These are phyloP conservation scores for Therioaphis trifolii DNA, from an alignment of 2,888 invertebrate genomes.

Conservation along the genomic window DNA sequence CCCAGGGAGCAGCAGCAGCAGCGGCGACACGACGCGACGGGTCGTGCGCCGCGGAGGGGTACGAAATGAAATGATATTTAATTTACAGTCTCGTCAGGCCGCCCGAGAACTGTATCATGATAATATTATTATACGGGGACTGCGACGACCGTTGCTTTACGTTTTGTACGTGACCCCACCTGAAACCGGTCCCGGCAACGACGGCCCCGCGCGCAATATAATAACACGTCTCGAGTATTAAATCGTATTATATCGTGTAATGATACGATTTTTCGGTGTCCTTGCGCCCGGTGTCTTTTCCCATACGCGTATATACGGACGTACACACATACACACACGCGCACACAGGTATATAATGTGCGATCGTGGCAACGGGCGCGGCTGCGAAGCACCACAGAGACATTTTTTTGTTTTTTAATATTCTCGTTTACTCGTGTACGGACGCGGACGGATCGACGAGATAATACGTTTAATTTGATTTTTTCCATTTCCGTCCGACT, in stretches of 20 bases:
- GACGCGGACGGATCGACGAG: neutral
- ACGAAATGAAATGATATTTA: slow-evolving; percentile 61
- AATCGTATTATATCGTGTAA: slow-evolving; percentile 36
- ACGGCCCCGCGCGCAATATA: neutral
- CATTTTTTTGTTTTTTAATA: neutral
- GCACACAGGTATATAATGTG: too few relatives aligned
- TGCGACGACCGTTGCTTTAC: neutral
- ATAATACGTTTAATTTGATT: slow-evolving; percentile 2
- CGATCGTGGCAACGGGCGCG: neutral
- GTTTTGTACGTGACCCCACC: slow-evolving; percentile 14
- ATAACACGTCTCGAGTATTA: slow-evolving; percentile 12
- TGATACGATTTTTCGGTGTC: slow-evolving; percentile 35
- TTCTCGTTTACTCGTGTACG: slow-evolving; percentile 20
- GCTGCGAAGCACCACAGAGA: neutral
- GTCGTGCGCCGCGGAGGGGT: neutral
- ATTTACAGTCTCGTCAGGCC: slow-evolving; percentile 56
- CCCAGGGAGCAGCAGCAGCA: slow-evolving; percentile 1
- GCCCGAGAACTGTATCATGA: neutral
- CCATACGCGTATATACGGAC: neutral
- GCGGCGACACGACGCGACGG: neutral
- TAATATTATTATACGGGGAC: too few relatives aligned
- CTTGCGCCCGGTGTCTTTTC: slow-evolving; percentile 7
- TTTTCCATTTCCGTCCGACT: slow-evolving; percentile 15
- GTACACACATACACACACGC: too few relatives aligned
- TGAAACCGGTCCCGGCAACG: slow-evolving; percentile 37